Evolutionary conservation across 2,113 vertebrate species (phyloP).

Genomic region (Cranoglanis bouderius): DNA sequence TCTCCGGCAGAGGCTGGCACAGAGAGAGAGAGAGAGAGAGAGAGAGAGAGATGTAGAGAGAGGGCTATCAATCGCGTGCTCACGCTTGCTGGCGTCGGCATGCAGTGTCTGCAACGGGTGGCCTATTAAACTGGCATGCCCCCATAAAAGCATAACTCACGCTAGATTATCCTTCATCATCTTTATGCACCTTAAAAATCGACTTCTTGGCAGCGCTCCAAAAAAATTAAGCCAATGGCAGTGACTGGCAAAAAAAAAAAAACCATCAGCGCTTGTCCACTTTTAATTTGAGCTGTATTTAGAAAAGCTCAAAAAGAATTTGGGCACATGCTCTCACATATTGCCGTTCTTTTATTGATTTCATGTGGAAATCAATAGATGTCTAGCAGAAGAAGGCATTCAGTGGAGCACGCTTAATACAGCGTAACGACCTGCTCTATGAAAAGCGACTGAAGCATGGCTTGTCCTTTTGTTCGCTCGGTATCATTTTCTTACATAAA

Average conservation of each 20-base stretch:
- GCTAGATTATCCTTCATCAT: slow-evolving; percentile 43
- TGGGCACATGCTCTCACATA: slow-evolving; percentile 40
- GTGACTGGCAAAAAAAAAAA: slow-evolving; percentile 15
- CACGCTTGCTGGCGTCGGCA: background rate
- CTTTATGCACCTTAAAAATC: slow-evolving; percentile 39
- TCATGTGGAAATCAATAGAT: slow-evolving; percentile 55
- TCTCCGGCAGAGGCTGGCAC: slow-evolving; percentile 82
- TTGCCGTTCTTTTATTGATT: slow-evolving; percentile 44
- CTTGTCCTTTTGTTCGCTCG: slow-evolving; percentile 31
- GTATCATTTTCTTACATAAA: slow-evolving; percentile 35
- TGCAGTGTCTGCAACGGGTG: background rate
- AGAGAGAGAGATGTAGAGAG: background rate
- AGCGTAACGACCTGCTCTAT: slow-evolving; percentile 43
- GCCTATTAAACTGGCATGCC: slow-evolving; percentile 35
- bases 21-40: background rate
- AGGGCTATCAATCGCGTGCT: background rate
- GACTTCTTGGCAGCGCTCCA: slow-evolving; percentile 35
- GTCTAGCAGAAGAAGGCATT: slow-evolving; percentile 34
- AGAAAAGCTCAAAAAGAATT: slow-evolving; percentile 47
- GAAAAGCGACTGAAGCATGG: slow-evolving; percentile 34
- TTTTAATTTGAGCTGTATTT: slow-evolving; percentile 49
- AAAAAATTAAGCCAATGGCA: slow-evolving; percentile 43
- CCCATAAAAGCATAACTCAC: slow-evolving; percentile 41
- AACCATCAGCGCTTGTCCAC: slow-evolving; percentile 17
- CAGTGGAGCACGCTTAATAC: slow-evolving; percentile 27